Evolutionary conservation across 2,888 invertebrate genomes (phyloP), one percentile per base, ranked within the genome.

Genomic region (Callosobruchus maculatus): DNA sequence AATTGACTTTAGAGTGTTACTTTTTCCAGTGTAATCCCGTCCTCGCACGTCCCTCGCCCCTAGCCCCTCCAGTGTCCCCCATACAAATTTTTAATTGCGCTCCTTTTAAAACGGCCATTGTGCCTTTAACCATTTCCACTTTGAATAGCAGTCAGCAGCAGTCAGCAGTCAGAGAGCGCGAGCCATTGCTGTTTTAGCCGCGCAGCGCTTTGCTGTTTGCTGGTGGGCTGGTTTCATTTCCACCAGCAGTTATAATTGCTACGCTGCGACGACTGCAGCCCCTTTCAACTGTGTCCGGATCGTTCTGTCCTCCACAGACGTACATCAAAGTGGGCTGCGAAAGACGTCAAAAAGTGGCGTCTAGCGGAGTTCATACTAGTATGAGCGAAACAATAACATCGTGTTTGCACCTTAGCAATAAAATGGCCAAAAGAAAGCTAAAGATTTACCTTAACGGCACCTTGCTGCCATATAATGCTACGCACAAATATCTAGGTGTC

Each of bases 61-160:
- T 18, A 5, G 5, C 13, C 49, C 49, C 49, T 7, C 13, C 49
- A 49, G 49, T 80, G 79, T 80, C 78, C 78, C 76, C 74, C 71
- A 70, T 76, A 75, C 74, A 78, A 81, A 82, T 77, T 82, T 82
- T 81, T 82, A 82, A 82, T 82, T 82, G 82, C 82, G 78, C 82
- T 82, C 49, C 49, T 49, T 82, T 82, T 82, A 81, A 73, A 79
- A 77, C 80, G 76, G 75, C 74, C 77, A 80, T 82, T 82, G 79
- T 82, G 74, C 72, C 77, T 77, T 81, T 78, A 79, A 81, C 80
- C 77, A 80, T 80, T 78, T 75, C 77, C 49, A 49, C 49, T 49
- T 49, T 49, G 49, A 49, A 49, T 49, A 18, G 49, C 18, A 49
- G 49, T 49, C 30, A 30, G 3, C 30, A 30, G 30, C 30, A 5